Evolutionary conservation across 1,140 invertebrate genomes (phyloP).

Genomic region (Ericerus pela): DNA sequence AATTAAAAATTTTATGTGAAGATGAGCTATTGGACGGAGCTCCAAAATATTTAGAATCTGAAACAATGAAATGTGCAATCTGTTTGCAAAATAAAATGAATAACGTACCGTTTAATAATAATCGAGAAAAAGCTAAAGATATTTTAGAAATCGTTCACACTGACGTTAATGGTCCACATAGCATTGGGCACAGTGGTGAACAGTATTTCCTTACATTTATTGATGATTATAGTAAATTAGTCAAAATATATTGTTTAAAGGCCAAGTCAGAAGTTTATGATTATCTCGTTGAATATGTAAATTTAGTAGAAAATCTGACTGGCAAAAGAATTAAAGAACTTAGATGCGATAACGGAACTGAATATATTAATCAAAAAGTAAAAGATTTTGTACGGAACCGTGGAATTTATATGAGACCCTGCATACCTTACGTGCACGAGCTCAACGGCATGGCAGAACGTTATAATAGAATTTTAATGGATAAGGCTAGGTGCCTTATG

Average conservation of each 20-base stretch:
- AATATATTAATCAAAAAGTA: constrained; percentile 14
- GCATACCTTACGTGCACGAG: background rate
- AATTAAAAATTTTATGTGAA: constrained; percentile 19
- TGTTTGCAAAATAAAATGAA: constrained; percentile 20
- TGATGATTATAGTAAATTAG: constrained; percentile 26
- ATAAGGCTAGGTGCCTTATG: constrained; percentile 18
- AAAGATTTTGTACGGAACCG: background rate
- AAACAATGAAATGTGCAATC: constrained; percentile 17
- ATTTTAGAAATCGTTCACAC: constrained; percentile 24
- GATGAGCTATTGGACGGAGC: constrained; percentile 1
- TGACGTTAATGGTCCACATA: constrained; percentile 20
- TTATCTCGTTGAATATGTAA: constrained; percentile 21
- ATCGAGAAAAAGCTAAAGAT: constrained; percentile 13
- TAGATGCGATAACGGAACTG: constrained; percentile 18
- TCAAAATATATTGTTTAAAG: constrained; percentile 20
- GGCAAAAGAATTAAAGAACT: constrained; percentile 10
- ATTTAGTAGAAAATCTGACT: constrained; percentile 1
- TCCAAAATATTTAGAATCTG: background rate
- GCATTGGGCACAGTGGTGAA: constrained; percentile 17
- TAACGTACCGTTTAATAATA: constrained; percentile 19
- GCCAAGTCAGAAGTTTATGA: constrained; percentile 19
- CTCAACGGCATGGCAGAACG: constrained; percentile 15
- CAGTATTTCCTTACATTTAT: constrained; percentile 25
- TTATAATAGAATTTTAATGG: constrained; percentile 17
- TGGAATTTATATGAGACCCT: background rate